phyloP scores from a whole-genome alignment of 2,113 vertebrate species.

The Bos indicus region DNA sequence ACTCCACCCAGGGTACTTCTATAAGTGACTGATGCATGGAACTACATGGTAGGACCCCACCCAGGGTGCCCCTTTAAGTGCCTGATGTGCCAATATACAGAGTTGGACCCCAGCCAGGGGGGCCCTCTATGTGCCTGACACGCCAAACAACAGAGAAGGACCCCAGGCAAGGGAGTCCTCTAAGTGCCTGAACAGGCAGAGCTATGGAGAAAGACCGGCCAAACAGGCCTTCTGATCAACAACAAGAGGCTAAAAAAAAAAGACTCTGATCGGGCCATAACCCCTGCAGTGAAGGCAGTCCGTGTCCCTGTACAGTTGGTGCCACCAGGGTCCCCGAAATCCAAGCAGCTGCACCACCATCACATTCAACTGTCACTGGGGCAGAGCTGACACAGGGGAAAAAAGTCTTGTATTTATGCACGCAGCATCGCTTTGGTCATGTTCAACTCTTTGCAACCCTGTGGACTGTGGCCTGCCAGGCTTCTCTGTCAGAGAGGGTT shows the following conservation, averaged over 20 bases:
- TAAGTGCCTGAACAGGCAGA: neutral
- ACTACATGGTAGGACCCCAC: neutral
- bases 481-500: neutral
- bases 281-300: neutral
- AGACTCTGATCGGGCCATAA: fast-evolving
- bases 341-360: neutral
- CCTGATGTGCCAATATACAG: neutral
- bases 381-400: neutral
- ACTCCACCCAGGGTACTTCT: neutral
- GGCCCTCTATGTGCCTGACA: neutral
- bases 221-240: neutral
- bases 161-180: neutral
- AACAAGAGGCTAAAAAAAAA: neutral
- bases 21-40: neutral
- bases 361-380: neutral
- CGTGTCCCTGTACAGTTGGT: neutral
- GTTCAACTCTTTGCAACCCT: neutral
- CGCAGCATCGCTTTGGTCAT: fast-evolving
- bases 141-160: neutral
- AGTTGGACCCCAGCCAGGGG: neutral
- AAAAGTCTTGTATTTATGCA: neutral
- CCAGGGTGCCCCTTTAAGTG: neutral
- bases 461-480: neutral
- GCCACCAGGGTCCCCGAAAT: neutral
- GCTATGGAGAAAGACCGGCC: neutral